These are phyloP conservation scores for Brienomyrus longianalis DNA, from an alignment of 2,113 vertebrate species.

Conservation along the genomic window DNA sequence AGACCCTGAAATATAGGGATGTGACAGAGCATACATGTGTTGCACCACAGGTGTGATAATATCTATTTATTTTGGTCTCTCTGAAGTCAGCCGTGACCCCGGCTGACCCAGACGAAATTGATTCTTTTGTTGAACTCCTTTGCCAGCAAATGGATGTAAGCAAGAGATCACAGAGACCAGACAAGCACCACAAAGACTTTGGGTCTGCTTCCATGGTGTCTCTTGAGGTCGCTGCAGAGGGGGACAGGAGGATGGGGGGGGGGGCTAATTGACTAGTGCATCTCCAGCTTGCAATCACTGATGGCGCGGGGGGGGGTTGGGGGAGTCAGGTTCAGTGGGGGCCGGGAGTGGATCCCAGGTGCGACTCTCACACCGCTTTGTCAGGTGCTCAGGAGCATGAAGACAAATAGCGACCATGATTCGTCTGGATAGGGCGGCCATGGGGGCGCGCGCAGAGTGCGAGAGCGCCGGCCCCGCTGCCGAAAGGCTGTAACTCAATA, in stretches of 20 bases:
- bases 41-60: conserved; percentile 58
- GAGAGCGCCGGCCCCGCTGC: conserved; percentile 41
- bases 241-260: not conserved
- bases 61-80: conserved; percentile 51
- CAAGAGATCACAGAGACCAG: not conserved
- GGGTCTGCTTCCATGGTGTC: not conserved
- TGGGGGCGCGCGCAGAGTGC: conserved; percentile 33
- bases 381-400: conserved; percentile 64
- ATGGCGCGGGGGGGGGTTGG: not conserved
- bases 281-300: not conserved
- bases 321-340: not conserved
- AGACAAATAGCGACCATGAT: conserved; percentile 68
- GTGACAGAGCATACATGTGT: conserved; percentile 36
- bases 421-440: conserved; percentile 60
- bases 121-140: conserved; percentile 72
- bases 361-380: conserved; percentile 1
- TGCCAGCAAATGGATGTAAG: conserved; percentile 10
- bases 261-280: not conserved
- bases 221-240: not conserved
- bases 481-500: conserved; percentile 74
- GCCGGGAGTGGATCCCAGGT: not conserved
- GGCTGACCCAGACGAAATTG: conserved; percentile 73
- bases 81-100: conserved; percentile 57
- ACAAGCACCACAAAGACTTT: conserved; percentile 9
- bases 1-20: conserved; percentile 36